Conservation (phyloP, 2,888 invertebrate species). For the Heliconius erato region DNA sequence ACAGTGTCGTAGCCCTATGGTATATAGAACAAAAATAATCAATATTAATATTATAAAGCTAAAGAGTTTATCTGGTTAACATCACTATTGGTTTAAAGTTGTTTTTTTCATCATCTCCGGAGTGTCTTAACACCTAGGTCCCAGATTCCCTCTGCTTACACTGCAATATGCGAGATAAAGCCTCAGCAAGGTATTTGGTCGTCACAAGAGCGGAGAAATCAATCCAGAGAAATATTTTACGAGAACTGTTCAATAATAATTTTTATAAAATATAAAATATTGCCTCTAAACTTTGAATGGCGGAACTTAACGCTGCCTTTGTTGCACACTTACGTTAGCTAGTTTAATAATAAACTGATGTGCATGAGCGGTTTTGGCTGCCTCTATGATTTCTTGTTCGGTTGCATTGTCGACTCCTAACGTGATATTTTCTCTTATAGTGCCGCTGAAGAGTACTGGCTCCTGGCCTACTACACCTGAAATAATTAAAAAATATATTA, state of each 20-base stretch:
- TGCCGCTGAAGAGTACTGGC: slow-evolving; percentile 93
- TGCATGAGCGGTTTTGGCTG: slow-evolving; percentile 90
- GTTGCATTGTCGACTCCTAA: slow-evolving; percentile 89
- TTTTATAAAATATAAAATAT: too few species aligned
- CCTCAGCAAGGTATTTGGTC: too few species aligned
- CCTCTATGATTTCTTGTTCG: slow-evolving; percentile 88
- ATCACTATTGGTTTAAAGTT: too few species aligned
- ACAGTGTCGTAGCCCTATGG: slow-evolving; percentile 90
- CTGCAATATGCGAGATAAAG: background rate
- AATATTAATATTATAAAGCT: too few species aligned
- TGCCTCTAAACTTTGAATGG: background rate
- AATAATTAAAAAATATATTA: background rate
- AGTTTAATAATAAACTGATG: slow-evolving; percentile 91
- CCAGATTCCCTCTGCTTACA: background rate
- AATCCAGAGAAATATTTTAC: too few species aligned
- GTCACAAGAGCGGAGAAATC: too few species aligned
- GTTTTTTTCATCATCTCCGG: too few species aligned
- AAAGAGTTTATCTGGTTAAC: too few species aligned
- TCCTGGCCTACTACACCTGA: slow-evolving; percentile 94
- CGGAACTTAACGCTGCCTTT: background rate
- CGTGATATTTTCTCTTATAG: slow-evolving; percentile 89
- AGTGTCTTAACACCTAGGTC: too few species aligned
- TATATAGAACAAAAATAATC: background rate
- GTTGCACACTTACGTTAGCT: slow-evolving; percentile 83
- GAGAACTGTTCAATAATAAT: too few species aligned